phyloP scores from a whole-genome alignment of 2,888 invertebrate genomes.

The Pristionchus arcanus region DNA sequence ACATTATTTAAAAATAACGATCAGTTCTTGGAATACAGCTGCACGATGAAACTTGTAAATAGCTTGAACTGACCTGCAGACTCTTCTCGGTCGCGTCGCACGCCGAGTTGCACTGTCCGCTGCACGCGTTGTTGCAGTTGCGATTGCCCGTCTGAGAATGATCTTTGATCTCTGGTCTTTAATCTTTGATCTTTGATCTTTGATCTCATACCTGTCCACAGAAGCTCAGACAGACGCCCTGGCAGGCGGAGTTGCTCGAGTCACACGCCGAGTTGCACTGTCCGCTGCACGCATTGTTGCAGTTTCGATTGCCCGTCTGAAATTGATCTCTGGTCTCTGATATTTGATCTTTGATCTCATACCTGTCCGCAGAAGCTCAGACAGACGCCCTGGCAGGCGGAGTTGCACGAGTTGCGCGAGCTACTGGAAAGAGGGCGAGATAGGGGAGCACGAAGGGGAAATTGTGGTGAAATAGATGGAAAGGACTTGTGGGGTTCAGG shows the following conservation, averaged over 20 bases:
- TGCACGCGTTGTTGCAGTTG: slow-evolving; percentile 55
- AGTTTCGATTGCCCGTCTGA: slow-evolving; percentile 55
- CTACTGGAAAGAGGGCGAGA: neutral
- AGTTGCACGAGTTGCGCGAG: slow-evolving; percentile 55
- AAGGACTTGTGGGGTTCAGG: too few relatives aligned
- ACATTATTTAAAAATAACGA: too few relatives aligned
- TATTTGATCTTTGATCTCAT: neutral
- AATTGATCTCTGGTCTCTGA: slow-evolving; percentile 13
- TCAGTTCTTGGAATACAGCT: too few relatives aligned
- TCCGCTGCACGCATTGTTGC: slow-evolving; percentile 53
- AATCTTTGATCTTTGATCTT: neutral
- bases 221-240: slow-evolving; percentile 51
- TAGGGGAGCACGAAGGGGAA: too few relatives aligned
- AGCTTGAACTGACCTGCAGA: slow-evolving; percentile 19
- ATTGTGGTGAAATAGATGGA: too few relatives aligned
- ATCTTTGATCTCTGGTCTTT: slow-evolving; percentile 33
- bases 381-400: slow-evolving; percentile 55
- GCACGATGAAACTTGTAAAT: neutral
- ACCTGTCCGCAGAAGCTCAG: slow-evolving; percentile 49
- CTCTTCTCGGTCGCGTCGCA: slow-evolving; percentile 54
- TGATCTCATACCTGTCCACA: slow-evolving; percentile 48
- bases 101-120: slow-evolving; percentile 49
- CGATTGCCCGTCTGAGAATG: slow-evolving; percentile 49
- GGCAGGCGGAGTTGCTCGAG: slow-evolving; percentile 54
- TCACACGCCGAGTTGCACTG: slow-evolving; percentile 52